phyloP scores from a whole-genome alignment of 2,888 invertebrate genomes.

The Bhutanitis thaidina region DNA sequence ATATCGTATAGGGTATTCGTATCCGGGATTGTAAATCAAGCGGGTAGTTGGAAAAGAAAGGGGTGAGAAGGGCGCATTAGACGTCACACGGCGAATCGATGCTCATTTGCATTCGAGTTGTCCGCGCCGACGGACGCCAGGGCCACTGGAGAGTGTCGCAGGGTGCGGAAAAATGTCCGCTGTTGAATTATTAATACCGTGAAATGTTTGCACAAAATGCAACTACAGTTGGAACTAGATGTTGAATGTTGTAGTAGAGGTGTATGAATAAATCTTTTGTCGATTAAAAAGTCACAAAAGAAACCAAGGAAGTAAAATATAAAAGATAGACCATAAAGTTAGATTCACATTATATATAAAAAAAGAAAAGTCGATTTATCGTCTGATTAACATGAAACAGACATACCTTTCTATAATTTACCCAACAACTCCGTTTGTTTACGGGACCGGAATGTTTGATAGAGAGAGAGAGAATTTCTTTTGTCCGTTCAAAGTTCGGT shows the following conservation, averaged over 20 bases:
- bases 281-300: too few relatives aligned
- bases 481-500: constrained; percentile 38
- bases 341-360: too few relatives aligned
- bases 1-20: constrained; percentile 63
- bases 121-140: constrained; percentile 68
- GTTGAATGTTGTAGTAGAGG: too few relatives aligned
- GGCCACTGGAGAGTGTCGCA: constrained; percentile 73
- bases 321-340: too few relatives aligned
- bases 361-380: too few relatives aligned
- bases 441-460: constrained; percentile 47
- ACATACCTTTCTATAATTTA: constrained; percentile 30
- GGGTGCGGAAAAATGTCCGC: constrained; percentile 59
- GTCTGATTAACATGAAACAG: constrained; percentile 10
- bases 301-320: too few relatives aligned
- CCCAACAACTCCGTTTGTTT: constrained; percentile 32
- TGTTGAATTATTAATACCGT: constrained; percentile 74
- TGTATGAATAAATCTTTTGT: too few relatives aligned
- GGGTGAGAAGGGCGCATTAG: constrained; percentile 74
- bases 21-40: constrained; percentile 75
- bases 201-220: constrained; percentile 70
- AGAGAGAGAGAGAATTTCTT: constrained; percentile 59
- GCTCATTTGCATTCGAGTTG: constrained; percentile 74
- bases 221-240: constrained; percentile 61
- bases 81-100: constrained; percentile 72
- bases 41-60: constrained; percentile 73